A percentile compares a stretch with the other conserved stretches of the same genome.
phyloP scores from a whole-genome alignment of 1,140 invertebrate genomes.

The Acyrthosiphon pisum region DNA sequence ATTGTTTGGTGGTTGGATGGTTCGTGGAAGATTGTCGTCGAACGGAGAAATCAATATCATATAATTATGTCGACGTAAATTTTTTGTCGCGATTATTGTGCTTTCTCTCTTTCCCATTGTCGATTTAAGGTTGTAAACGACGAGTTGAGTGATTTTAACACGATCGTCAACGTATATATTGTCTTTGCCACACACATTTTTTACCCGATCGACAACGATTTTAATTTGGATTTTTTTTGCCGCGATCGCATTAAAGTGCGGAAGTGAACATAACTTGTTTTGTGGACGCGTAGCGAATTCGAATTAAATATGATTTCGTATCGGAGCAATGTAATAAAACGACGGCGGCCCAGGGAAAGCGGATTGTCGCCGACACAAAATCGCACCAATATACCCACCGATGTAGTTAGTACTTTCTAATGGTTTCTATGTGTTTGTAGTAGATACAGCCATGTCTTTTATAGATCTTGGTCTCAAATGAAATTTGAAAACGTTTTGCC shows the following conservation, averaged over 20 bases:
- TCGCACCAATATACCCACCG: background rate
- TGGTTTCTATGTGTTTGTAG: background rate
- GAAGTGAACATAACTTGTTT: conserved; percentile 40
- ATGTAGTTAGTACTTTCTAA: conserved; percentile 24
- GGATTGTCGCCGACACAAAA: conserved; percentile 32
- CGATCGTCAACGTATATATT: background rate
- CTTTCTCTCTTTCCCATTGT: conserved; percentile 34
- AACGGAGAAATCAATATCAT: conserved; percentile 46
- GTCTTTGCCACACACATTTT: background rate
- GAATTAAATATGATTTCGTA: conserved; percentile 32
- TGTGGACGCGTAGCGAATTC: background rate
- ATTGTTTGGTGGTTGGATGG: background rate
- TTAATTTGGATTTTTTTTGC: background rate
- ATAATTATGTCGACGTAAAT: background rate
- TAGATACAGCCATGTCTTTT: background rate
- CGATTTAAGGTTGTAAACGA: background rate
- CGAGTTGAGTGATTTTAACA: background rate
- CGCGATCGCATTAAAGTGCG: background rate
- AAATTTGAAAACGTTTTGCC: conserved; percentile 24
- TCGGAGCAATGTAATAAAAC: background rate
- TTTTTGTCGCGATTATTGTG: background rate
- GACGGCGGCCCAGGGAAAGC: background rate
- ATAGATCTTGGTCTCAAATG: background rate
- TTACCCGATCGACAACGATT: background rate
- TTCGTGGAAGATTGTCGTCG: background rate